Base-by-base conservation (phyloP, 2,888 invertebrate species). In the Meghimatium bilineatum region DNA sequence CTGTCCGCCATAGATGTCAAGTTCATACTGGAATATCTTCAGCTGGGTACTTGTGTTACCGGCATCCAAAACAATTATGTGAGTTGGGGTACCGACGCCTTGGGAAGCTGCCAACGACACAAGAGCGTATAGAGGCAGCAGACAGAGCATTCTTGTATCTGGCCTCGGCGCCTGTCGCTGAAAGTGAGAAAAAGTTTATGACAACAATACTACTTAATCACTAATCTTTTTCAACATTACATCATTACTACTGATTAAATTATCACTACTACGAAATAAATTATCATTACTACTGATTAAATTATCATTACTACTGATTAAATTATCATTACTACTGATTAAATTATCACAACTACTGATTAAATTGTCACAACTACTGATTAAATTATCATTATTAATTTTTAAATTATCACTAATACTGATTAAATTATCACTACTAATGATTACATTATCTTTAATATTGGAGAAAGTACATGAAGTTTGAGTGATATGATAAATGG, bases 1-100 rank as follows among this genome's bases (percentile, higher is more conserved):
- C 14, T 29, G 32, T 66, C 66, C 32, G 14, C 66, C 32, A 32
- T 32, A 32, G 3, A 8, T 32, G 32, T 63, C 2, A n/a, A 14
- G 17, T 69, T 72, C 74, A n/a, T 74, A 74, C 74, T 74, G 14
- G 74, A 20, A 74, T 29, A 74, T 74, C 74, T 74, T 74, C 32
- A 74, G 34, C 52, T 52, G 74, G 20, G 52, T 74, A 34, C 74
- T 74, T 14, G 74, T 52, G 74, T 34, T 74, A 10, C 74, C 74
- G 12, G 52, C 74, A 52, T 74, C 74, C 52, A 74, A 8, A 17
- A 74, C 52, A 23, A 74, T 74, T 14, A 20, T 52, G 52, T 74
- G 74, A 6, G 23, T 8, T 34, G 74, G 74, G 1, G 74, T 74
- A 34, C 74, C 74, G 2, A 74, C 74, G 1, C 74, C 74, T 49